Percentiles rank a stretch among this genome's conserved stretches.
Conservation (phyloP, 2,797 vertebrate genomes). For the Ctenosaura bakeri region DNA sequence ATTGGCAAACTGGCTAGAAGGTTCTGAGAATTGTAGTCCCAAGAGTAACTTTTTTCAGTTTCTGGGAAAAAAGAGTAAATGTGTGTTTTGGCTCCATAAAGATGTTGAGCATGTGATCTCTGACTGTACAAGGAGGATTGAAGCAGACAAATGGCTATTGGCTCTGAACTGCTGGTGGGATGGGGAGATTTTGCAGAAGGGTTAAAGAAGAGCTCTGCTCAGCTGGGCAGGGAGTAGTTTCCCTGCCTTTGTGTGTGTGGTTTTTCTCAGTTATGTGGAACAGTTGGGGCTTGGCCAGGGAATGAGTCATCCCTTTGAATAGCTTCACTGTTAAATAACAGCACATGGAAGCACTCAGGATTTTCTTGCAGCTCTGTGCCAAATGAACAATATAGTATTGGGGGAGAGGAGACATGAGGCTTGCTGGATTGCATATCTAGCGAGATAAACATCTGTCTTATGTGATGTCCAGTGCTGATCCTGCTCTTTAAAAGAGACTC, state of each 20-base stretch:
- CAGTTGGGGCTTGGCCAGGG: constrained; percentile 52
- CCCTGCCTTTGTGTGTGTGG: constrained; percentile 11
- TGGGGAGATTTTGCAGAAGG: neutral
- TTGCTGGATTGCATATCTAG: no score
- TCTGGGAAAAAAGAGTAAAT: neutral
- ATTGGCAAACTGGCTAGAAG: neutral
- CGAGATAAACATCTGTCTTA: neutral
- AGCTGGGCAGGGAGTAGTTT: neutral
- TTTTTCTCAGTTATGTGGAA: neutral
- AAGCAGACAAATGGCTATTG: neutral
- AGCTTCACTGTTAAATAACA: constrained; percentile 65
- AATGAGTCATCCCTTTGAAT: constrained; percentile 67
- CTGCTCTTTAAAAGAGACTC: neutral
- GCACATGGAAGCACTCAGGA: constrained; percentile 39
- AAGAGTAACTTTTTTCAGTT: no score
- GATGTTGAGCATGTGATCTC: neutral
- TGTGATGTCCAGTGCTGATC: no score
- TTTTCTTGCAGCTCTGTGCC: neutral
- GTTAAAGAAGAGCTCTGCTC: neutral
- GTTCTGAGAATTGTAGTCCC: neutral
- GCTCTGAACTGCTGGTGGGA: neutral
- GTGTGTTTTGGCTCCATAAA: neutral
- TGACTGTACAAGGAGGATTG: neutral
- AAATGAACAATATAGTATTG: neutral
- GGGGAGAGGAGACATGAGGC: neutral